These are phyloP conservation scores for Poeciliopsis turrubarensis DNA, from an alignment of 2,113 vertebrate genomes.

Conservation along the genomic window DNA sequence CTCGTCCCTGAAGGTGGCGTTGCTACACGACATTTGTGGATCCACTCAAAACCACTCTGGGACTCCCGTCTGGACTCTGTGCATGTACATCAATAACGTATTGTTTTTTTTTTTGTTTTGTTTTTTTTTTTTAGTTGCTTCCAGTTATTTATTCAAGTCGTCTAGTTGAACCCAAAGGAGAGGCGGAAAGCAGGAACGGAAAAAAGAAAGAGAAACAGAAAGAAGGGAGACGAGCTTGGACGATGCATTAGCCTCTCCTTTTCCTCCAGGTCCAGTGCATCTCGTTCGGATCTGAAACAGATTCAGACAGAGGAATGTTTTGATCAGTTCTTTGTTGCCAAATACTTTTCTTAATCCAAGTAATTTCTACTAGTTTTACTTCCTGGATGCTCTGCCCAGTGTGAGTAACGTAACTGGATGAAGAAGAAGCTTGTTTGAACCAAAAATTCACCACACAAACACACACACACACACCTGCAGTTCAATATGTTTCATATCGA, in stretches of 20 bases:
- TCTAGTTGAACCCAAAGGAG: conserved; percentile 50
- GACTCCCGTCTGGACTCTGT: neutral
- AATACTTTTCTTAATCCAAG: too few species aligned
- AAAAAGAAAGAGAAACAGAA: conserved; percentile 38
- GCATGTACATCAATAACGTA: conserved; percentile 12
- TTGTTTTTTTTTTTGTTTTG: too few species aligned
- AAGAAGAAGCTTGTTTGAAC: too few species aligned
- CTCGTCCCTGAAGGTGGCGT: conserved; percentile 16
- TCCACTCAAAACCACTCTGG: conserved; percentile 10
- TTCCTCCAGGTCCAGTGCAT: conserved; percentile 72
- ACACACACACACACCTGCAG: too few species aligned
- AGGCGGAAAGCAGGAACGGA: conserved; percentile 35
- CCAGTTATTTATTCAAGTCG: conserved; percentile 31
- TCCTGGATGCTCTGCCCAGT: too few species aligned
- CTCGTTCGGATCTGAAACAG: conserved; percentile 74
- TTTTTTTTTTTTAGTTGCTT: conserved; percentile 13
- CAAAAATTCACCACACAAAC: too few species aligned
- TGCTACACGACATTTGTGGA: conserved; percentile 25
- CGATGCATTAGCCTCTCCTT: conserved; percentile 71
- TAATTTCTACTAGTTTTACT: too few species aligned
- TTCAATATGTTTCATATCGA: too few species aligned
- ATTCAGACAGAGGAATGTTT: conserved; percentile 35
- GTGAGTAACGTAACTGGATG: too few species aligned
- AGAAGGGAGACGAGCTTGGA: conserved; percentile 66
- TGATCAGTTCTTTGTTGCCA: too few species aligned